Evolutionary conservation across 1,140 invertebrate genomes (phyloP).

Genomic region (Ceratina calcarata): DNA sequence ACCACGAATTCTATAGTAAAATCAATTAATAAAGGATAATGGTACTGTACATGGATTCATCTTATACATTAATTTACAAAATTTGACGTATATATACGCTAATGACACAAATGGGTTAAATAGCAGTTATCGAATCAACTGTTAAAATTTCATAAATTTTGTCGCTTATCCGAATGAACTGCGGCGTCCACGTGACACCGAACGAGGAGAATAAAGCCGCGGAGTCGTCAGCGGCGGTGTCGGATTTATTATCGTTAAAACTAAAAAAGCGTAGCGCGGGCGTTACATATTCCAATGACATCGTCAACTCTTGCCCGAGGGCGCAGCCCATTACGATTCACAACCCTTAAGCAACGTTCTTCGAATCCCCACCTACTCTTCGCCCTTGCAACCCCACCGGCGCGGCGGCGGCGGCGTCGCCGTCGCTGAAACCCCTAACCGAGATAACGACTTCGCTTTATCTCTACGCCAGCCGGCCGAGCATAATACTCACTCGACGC

Average conservation of each 20-base stretch:
- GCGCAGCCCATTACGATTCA: constrained; percentile 47
- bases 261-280: constrained; percentile 35
- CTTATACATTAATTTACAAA: too few species aligned
- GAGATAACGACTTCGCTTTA: constrained; percentile 61
- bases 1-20: too few species aligned
- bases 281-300: constrained; percentile 53
- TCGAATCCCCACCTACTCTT: constrained; percentile 22
- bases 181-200: neutral
- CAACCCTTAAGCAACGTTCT: constrained; percentile 48
- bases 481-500: constrained; percentile 52
- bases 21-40: too few species aligned
- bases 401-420: neutral
- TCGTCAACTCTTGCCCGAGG: constrained; percentile 51
- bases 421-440: constrained; percentile 49
- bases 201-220: neutral
- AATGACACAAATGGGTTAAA: too few species aligned
- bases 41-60: too few species aligned
- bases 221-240: constrained; percentile 2
- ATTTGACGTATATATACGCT: too few species aligned
- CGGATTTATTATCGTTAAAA: constrained; percentile 49
- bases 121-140: too few species aligned
- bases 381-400: constrained; percentile 9
- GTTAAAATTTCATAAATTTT: too few species aligned
- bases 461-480: constrained; percentile 54
- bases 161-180: neutral